Conservation (phyloP, 2,797 vertebrate species). For the Cichlasoma orientale region DNA sequence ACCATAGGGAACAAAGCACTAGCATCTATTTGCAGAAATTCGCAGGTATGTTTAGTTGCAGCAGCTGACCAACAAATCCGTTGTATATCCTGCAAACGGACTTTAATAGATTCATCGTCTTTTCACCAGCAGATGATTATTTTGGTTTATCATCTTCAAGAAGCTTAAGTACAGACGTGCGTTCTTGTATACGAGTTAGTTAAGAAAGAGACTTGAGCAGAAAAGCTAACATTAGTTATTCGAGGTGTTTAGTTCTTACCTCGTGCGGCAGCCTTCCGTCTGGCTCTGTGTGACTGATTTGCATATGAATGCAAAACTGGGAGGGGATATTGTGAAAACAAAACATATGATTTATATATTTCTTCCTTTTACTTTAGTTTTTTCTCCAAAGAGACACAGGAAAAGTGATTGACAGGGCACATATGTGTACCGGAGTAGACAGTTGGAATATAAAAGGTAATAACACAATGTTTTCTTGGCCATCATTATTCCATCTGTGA, state of each 20-base stretch:
- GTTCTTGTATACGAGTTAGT: background rate
- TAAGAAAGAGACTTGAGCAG: background rate
- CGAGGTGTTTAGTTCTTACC: background rate
- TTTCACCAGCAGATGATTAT: background rate
- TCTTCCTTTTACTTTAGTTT: background rate
- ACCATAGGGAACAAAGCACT: background rate
- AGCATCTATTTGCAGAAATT: background rate
- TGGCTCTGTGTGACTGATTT: background rate
- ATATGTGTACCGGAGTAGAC: background rate
- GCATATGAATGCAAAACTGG: background rate
- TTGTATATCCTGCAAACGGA: background rate
- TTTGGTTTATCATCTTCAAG: background rate
- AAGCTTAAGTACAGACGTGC: background rate
- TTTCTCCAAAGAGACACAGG: background rate
- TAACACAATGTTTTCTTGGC: background rate
- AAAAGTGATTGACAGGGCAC: background rate
- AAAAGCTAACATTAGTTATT: background rate
- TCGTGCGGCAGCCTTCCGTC: background rate
- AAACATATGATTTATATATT: background rate
- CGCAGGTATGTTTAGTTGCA: background rate
- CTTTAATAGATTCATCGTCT: background rate
- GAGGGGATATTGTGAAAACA: background rate
- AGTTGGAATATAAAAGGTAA: background rate
- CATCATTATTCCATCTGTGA: background rate
- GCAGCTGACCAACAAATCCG: background rate